A percentile compares a stretch with the other conserved stretches of the same genome.
These are phyloP conservation scores for Polyodon spathula DNA, from an alignment of 2,113 vertebrate species.

Conservation along the genomic window DNA sequence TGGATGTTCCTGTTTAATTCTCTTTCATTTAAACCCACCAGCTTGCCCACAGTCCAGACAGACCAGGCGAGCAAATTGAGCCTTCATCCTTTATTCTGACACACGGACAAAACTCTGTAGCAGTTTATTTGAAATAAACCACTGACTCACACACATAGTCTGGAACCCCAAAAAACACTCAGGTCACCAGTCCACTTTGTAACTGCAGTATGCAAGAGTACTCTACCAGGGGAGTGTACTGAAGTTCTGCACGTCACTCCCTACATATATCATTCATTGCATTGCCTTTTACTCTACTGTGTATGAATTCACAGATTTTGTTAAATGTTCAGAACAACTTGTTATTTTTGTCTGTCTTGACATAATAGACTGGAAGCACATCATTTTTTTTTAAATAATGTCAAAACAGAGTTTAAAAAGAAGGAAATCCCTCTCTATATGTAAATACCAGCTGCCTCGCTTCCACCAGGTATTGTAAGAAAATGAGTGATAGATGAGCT, in stretches of 20 bases:
- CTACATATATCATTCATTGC: conserved; percentile 10
- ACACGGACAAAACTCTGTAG: conserved; percentile 30
- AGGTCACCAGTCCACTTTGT: too few species aligned
- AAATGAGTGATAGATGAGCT: background rate
- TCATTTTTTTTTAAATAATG: too few species aligned
- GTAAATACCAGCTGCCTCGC: conserved; percentile 6
- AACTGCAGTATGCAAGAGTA: too few species aligned
- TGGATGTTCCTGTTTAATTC: conserved; percentile 77
- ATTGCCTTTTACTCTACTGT: conserved; percentile 15
- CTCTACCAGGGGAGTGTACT: too few species aligned
- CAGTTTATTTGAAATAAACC: conserved; percentile 25
- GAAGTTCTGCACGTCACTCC: too few species aligned
- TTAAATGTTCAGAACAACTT: conserved; percentile 34
- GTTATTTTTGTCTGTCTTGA: conserved; percentile 19
- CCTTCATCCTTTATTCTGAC: conserved; percentile 50
- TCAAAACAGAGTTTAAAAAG: background rate
- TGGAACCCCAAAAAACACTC: conserved; percentile 18
- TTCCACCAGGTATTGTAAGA: background rate
- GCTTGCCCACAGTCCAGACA: conserved; percentile 18
- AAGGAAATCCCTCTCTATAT: background rate
- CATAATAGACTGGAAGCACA: conserved; percentile 17
- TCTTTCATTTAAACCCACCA: conserved; percentile 40
- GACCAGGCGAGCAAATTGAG: conserved; percentile 45
- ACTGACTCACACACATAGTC: conserved; percentile 12
- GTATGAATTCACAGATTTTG: conserved; percentile 24